These are phyloP conservation scores for Pyrrhosoma nymphula DNA, from an alignment of 2,888 invertebrate species.

Conservation along the genomic window DNA sequence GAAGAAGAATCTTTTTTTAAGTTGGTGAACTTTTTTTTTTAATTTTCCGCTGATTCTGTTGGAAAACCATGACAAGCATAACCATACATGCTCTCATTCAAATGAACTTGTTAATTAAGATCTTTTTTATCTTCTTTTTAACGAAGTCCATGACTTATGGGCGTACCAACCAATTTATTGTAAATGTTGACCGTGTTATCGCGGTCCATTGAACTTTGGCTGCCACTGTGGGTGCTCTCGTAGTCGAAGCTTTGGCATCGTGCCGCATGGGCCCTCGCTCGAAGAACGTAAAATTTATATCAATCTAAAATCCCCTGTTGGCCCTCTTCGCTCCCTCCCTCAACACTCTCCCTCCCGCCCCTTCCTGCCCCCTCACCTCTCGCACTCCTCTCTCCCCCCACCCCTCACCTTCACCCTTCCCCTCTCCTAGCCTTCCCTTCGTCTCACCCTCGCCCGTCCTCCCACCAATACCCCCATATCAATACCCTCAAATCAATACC, in stretches of 20 bases:
- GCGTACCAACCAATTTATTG: neutral
- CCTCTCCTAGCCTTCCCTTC: neutral
- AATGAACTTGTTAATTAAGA: neutral
- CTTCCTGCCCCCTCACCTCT: neutral
- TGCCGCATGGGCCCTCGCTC: neutral
- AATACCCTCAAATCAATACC: no score
- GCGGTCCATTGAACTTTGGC: neutral
- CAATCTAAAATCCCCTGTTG: conserved; percentile 17
- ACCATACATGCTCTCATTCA: neutral
- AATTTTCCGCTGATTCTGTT: neutral
- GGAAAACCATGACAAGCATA: neutral
- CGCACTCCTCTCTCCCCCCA: neutral
- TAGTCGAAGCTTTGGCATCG: conserved; percentile 6
- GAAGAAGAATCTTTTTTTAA: neutral
- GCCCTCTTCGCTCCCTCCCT: neutral
- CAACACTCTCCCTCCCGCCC: neutral
- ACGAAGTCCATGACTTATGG: conserved; percentile 14
- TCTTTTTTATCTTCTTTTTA: neutral
- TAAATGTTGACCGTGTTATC: neutral
- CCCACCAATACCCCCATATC: no score
- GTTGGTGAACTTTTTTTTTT: no score
- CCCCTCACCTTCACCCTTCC: neutral
- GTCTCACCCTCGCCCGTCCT: neutral
- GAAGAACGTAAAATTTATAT: conserved; percentile 20
- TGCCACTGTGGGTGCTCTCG: neutral